Evolutionary conservation across 1,140 invertebrate species (phyloP).

Genomic region (Aphis craccivora): DNA sequence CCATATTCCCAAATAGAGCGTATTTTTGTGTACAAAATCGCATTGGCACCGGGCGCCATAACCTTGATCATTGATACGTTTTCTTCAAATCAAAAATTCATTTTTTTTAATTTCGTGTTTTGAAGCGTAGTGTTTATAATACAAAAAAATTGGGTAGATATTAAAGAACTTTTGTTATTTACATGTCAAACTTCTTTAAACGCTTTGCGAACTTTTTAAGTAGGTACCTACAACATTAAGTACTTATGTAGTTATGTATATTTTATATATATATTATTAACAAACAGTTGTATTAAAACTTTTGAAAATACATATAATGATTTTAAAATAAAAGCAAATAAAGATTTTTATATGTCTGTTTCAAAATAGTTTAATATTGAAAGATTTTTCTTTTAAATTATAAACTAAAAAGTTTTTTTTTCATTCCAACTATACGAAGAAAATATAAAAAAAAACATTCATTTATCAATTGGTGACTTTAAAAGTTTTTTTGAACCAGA

Average conservation of each 20-base stretch:
- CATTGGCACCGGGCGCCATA: too few relatives aligned
- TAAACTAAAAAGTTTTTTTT: background rate
- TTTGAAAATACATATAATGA: background rate
- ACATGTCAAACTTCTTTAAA: background rate
- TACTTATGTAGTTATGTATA: background rate
- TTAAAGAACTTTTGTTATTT: background rate
- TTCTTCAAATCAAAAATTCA: background rate
- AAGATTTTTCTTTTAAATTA: background rate
- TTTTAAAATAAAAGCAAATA: background rate
- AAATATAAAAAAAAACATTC: background rate
- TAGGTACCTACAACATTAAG: background rate
- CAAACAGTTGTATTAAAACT: constrained; percentile 4
- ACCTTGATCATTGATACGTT: background rate
- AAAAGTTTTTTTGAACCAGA: background rate
- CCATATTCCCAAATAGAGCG: too few relatives aligned
- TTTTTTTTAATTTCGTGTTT: background rate
- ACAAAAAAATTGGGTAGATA: background rate
- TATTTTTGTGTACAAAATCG: too few relatives aligned
- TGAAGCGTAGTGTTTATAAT: background rate
- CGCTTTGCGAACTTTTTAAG: background rate
- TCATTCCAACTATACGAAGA: background rate
- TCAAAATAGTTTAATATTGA: background rate
- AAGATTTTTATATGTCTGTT: background rate
- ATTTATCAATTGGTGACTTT: background rate
- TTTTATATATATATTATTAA: background rate